Conservation (phyloP, 2,113 vertebrate genomes). For the Pogonocichla stellata region DNA sequence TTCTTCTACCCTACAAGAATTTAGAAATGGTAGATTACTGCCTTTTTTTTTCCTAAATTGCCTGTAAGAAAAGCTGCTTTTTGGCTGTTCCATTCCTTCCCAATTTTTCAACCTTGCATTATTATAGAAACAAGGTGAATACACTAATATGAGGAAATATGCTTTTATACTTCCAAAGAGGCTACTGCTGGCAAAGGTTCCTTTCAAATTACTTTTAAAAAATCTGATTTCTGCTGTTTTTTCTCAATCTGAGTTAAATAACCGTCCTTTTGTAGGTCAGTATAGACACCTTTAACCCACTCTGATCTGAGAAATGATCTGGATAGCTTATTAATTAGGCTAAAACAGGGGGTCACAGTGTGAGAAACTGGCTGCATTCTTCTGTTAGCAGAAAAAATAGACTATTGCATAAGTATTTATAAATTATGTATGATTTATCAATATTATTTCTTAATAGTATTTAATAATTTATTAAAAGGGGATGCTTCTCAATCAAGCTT, state of each 20-base stretch:
- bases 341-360: not conserved
- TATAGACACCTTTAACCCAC: not conserved
- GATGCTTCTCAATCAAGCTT: not conserved
- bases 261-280: not conserved
- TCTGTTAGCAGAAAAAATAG: not conserved
- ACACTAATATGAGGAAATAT: not conserved
- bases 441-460: not conserved
- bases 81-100: not conserved
- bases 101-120: not conserved
- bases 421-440: not conserved
- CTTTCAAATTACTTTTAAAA: not conserved
- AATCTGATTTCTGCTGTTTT: not conserved
- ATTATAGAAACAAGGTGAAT: not conserved
- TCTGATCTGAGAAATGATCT: not conserved
- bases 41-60: not conserved
- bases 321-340: not conserved
- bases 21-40: not conserved
- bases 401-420: not conserved
- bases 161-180: not conserved
- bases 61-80: not conserved
- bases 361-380: not conserved
- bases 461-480: not conserved
- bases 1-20: not conserved
- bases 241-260: not conserved
- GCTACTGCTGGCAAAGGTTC: not conserved